These are phyloP conservation scores for Parazoanthus darwini DNA, from an alignment of 92 coral and sea anemone genomes.

Conservation along the genomic window DNA sequence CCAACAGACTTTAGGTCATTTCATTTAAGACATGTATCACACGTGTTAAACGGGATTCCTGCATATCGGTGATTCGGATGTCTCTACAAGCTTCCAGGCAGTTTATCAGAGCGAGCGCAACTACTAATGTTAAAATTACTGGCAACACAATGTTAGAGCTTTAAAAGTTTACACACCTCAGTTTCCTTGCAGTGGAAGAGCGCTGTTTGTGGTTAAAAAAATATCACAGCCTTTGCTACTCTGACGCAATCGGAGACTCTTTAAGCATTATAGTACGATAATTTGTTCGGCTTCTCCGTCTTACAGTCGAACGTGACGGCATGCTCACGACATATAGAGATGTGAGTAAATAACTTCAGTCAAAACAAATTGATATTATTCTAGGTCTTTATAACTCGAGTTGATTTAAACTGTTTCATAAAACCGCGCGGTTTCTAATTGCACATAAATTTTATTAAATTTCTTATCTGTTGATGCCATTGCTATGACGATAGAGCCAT, in stretches of 20 bases:
- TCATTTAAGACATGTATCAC: not conserved
- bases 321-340: not conserved
- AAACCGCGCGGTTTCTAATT: not conserved
- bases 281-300: not conserved
- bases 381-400: not conserved
- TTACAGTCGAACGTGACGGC: not conserved
- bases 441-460: not conserved
- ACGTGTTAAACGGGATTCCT: not conserved
- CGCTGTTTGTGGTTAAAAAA: not conserved
- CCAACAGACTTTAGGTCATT: not conserved
- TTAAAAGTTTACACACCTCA: not conserved
- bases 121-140: not conserved
- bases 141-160: not conserved
- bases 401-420: not conserved
- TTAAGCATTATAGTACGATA: not conserved
- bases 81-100: not conserved
- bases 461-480: not conserved
- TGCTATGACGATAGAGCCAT: not conserved
- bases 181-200: not conserved
- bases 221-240: not conserved
- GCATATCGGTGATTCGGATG: not conserved
- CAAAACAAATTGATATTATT: not conserved
- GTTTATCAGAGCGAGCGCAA: not conserved
- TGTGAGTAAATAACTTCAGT: not conserved
- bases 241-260: not conserved